Conservation (phyloP, 2,888 invertebrate species). For the Drosophila aldrichi region DNA sequence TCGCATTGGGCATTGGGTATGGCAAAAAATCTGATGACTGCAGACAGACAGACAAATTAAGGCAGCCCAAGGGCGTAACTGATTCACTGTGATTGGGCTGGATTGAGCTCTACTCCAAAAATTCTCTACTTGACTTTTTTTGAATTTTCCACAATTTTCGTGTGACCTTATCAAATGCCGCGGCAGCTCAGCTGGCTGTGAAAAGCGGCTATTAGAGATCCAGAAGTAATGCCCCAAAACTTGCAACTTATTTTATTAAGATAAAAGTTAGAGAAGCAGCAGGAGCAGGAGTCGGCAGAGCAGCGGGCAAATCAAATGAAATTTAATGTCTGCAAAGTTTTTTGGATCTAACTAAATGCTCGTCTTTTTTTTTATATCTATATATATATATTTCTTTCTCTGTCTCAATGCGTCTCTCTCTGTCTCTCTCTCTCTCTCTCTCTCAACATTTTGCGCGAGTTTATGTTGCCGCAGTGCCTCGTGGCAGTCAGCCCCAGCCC, state of each 20-base stretch:
- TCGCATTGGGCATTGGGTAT: conserved; percentile 10
- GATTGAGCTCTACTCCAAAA: background rate
- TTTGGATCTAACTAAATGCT: conserved; percentile 55
- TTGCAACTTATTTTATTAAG: conserved; percentile 81
- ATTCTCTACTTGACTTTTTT: too few relatives aligned
- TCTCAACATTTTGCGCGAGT: conserved; percentile 37
- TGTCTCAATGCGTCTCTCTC: conserved; percentile 7
- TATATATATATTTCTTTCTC: background rate
- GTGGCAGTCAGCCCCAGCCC: background rate
- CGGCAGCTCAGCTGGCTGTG: conserved; percentile 27
- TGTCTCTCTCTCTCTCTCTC: background rate
- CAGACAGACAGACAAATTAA: conserved; percentile 2
- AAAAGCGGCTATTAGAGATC: conserved; percentile 18
- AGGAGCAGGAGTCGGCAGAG: background rate
- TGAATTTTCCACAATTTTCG: too few relatives aligned
- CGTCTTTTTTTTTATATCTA: conserved; percentile 5
- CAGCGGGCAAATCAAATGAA: conserved; percentile 70
- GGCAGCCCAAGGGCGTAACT: conserved; percentile 1
- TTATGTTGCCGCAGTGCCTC: conserved; percentile 62
- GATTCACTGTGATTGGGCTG: background rate
- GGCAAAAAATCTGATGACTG: conserved; percentile 19
- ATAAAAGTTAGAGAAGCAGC: conserved; percentile 69
- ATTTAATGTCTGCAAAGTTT: conserved; percentile 81
- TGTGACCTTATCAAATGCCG: conserved; percentile 13
- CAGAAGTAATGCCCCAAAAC: conserved; percentile 59